Evolutionary conservation across 2,888 invertebrate genomes (phyloP).

Genomic region (Meloe dianella): DNA sequence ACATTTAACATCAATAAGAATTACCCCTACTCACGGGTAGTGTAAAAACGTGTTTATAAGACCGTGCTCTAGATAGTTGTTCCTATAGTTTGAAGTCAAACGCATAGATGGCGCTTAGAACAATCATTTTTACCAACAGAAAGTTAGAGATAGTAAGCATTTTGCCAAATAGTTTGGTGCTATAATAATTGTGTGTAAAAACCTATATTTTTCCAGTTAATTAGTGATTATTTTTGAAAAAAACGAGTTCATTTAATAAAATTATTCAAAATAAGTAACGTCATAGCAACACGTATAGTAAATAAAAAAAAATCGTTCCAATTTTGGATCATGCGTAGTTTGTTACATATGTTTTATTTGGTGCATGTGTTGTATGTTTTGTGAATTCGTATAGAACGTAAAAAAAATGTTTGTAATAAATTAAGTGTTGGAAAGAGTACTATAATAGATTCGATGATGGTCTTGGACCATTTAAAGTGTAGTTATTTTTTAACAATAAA

Average conservation of each 20-base stretch:
- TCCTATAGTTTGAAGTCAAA: background rate
- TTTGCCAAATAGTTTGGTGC: background rate
- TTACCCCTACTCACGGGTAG: too few relatives aligned
- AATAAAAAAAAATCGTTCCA: conserved; percentile 2
- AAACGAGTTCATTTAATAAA: too few relatives aligned
- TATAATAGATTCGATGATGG: conserved; percentile 58
- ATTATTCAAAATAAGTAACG: background rate
- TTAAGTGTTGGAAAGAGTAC: conserved; percentile 43
- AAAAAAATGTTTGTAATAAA: conserved; percentile 48
- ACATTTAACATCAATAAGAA: too few relatives aligned
- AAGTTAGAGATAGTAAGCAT: too few relatives aligned
- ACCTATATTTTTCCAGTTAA: background rate
- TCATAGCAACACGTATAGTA: background rate
- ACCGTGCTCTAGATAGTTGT: background rate
- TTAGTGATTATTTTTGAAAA: background rate
- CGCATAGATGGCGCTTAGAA: background rate
- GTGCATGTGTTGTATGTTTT: conserved; percentile 50
- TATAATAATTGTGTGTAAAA: background rate
- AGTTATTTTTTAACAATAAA: conserved; percentile 57
- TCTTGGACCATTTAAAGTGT: conserved; percentile 59
- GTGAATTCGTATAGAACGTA: conserved; percentile 34
- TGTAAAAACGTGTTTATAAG: too few relatives aligned
- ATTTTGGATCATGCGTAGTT: conserved; percentile 30
- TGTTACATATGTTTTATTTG: conserved; percentile 38
- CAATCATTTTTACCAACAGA: background rate